Evolutionary conservation across 2,113 vertebrate genomes (phyloP), one percentile per base, ranked within the genome.

Genomic region (Glareola pratincola): DNA sequence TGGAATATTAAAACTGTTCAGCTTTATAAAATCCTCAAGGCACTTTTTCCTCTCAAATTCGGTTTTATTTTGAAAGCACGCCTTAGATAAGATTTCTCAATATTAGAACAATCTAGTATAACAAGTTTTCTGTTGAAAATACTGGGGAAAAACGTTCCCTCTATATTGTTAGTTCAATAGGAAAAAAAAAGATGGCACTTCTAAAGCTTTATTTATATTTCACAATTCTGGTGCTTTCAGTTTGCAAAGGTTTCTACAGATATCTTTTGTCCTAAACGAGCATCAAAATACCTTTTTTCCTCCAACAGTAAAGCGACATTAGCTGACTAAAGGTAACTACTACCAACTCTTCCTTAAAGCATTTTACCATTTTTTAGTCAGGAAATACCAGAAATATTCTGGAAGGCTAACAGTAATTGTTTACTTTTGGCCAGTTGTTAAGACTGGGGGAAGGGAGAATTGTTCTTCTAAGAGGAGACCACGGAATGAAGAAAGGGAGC

Each of bases 1-100:
- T 80, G 32, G 75, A 93, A 96, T 94, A 94, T 91, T 79, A 94
- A 93, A 96, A 76, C 37, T 88, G 88, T 93, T 54, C 75, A 79
- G 92, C 67, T 96, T 88, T 76, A 77, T 34, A 80, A 94, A 94
- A 96, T 83, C 48, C 90, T 96, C 78, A 94, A 90, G 88, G 93
- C 96, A 92, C 7, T 83, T 94, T 60, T 64, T 92, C n/a, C 88
- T 88, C 73, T 83, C 53, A 89, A 82, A 72, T 93, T 83, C 73
- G 45, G 53, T n/a, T 95, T 88, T 94, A 96, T 97, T 96, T 92
- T 96, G 92, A 83, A 88, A 96, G 85, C 0, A 0, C 18, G 85
- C 36, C 53, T 91, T 69, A 85, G 90, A 85, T 95, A 95, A 96
- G 77, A 90, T 94, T 96, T 93, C 77, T 88, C 72, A 87, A 24